Evolutionary conservation across 2,797 vertebrate genomes (phyloP), one percentile per base, ranked within the genome.

Genomic region (Cuculus canorus): DNA sequence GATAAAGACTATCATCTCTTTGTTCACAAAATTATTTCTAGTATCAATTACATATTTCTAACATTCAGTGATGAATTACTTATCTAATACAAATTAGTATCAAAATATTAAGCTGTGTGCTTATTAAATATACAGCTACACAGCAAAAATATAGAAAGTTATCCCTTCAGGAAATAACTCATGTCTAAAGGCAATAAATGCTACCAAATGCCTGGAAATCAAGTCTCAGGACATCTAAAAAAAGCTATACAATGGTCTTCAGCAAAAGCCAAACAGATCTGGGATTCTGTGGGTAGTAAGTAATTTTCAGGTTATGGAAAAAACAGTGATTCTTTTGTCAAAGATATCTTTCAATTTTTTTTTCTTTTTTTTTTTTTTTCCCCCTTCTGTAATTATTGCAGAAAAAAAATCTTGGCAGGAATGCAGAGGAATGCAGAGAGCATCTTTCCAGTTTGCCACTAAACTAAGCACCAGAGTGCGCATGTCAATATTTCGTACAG

Each of bases 321-420:
- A 59, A 30, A 65, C 13, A 52, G 19, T 43, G 35, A 88, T 45
- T 60, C 19, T 76, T 91, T 73, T 60, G 47, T 32, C 57, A 87
- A 47, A 41, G 12, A 5, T 66, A 25, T 13, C 17, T 43, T 43
- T 43, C 17, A n/a, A 43, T 43, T 17, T 43, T 13, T 17, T 43
- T 17, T 43, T 43, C 13, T 12, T 1, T 9, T 22, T 2, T 5
- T 5, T 13, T 13, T 1, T 7, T 24, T 2, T 5, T 5, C 8
- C 8, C 9, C 24, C 45, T 72, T 48, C 70, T 47, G 22, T 59
- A 56, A 41, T 65, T 79, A 76, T 63, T 90, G 59, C 2, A 13
- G 70, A 86, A 93, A 86, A 47, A 33, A 82, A 92, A 83, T 53
- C 10, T 25, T 83, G 71, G 41, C 73, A 91, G 35, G 16, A 85